Percentiles rank a stretch among this genome's conserved stretches.
Evolutionary conservation across 2,888 invertebrate genomes (phyloP).

Genomic region (Eristalinus aeneus): DNA sequence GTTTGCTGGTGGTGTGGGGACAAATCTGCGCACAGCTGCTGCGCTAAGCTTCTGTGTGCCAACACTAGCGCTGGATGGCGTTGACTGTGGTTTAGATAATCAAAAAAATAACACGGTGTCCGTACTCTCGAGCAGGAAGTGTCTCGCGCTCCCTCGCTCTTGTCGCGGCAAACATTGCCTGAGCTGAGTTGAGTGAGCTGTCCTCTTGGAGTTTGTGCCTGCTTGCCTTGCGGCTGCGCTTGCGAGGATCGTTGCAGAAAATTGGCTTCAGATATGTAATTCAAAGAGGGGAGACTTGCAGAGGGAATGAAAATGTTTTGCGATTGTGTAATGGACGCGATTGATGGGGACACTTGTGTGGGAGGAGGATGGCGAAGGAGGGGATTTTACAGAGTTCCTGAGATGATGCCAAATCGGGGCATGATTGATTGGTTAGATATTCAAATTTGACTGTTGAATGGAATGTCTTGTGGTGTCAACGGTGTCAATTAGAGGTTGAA

Average conservation of each 20-base stretch:
- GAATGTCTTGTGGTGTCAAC: neutral
- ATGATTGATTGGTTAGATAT: conserved; percentile 40
- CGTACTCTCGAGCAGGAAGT: conserved; percentile 53
- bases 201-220: neutral
- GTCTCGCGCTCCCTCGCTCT: conserved; percentile 18
- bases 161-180: neutral
- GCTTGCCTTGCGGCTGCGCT: neutral
- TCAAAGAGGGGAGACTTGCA: conserved; percentile 11
- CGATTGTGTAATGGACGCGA: conserved; percentile 34
- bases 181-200: neutral
- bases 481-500: neutral
- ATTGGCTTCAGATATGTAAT: conserved; percentile 9
- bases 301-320: neutral
- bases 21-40: conserved; percentile 27
- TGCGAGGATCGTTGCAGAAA: neutral
- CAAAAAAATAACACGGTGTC: conserved; percentile 40
- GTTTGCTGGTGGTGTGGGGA: neutral
- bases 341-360: neutral
- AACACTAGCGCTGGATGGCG: neutral
- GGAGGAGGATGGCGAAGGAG: neutral
- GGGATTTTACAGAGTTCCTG: neutral
- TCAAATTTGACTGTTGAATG: neutral
- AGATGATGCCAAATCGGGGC: conserved; percentile 12
- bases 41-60: conserved; percentile 15
- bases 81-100: conserved; percentile 44